These are phyloP conservation scores for Carcharodon carcharias DNA, from an alignment of 2,797 vertebrate species.

Conservation along the genomic window DNA sequence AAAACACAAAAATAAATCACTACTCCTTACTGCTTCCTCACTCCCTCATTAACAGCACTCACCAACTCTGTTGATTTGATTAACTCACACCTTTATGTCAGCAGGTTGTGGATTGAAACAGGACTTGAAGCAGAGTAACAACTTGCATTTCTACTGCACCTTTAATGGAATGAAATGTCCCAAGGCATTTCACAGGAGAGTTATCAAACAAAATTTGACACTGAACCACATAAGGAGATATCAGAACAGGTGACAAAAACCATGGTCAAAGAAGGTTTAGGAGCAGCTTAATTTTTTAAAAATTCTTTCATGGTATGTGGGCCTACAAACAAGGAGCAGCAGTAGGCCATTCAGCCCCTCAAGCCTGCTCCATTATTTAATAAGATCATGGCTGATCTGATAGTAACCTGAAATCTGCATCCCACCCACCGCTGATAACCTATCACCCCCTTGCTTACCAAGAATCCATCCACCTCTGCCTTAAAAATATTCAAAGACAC, in stretches of 20 bases:
- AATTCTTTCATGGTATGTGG: too few relatives aligned
- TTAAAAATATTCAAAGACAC: too few relatives aligned
- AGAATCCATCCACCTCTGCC: too few relatives aligned
- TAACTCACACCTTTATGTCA: background rate
- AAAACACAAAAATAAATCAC: background rate
- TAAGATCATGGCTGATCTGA: too few relatives aligned
- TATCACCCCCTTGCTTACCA: too few relatives aligned
- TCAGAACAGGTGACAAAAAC: background rate
- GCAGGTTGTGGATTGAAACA: background rate
- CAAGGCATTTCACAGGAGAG: background rate
- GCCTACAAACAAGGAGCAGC: too few relatives aligned
- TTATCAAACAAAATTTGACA: background rate
- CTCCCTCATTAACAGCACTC: background rate
- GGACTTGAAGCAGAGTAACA: background rate
- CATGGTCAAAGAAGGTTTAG: background rate
- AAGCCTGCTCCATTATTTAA: too few relatives aligned
- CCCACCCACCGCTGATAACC: too few relatives aligned
- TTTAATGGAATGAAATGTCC: background rate
- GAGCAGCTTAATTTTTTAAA: too few relatives aligned
- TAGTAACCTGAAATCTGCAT: too few relatives aligned
- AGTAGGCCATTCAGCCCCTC: too few relatives aligned
- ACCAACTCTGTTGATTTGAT: background rate
- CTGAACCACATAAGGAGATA: background rate
- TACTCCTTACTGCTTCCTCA: background rate
- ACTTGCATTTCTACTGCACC: background rate